phyloP scores from a whole-genome alignment of 2,113 vertebrate genomes.

The Numida meleagris region DNA sequence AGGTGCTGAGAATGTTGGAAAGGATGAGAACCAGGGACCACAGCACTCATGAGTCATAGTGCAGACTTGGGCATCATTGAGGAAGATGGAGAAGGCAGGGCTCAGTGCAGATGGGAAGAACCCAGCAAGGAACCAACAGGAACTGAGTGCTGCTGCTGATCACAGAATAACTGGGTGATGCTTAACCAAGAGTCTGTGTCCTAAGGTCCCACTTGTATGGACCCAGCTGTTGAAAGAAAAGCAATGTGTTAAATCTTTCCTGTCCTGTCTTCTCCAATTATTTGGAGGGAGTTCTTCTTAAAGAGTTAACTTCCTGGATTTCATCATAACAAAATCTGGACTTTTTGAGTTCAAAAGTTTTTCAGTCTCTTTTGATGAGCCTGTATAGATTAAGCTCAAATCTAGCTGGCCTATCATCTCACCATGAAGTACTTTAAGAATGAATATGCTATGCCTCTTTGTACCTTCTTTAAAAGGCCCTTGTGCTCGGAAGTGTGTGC shows the following conservation, averaged over 20 bases:
- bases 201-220: too few species aligned
- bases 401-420: background rate
- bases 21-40: background rate
- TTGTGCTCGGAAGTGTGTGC: background rate
- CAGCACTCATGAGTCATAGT: background rate
- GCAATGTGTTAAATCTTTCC: background rate
- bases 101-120: background rate
- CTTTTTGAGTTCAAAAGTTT: background rate
- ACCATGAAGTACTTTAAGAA: background rate
- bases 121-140: background rate
- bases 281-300: background rate
- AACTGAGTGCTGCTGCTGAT: background rate
- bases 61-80: background rate
- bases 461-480: background rate
- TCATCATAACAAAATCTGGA: background rate
- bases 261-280: background rate
- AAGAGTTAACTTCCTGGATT: background rate
- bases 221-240: background rate
- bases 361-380: background rate
- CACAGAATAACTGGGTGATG: background rate
- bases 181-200: rapidly evolving
- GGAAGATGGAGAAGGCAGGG: background rate
- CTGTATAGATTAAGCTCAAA: background rate
- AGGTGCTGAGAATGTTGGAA: rapidly evolving
- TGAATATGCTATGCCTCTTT: background rate